Evolutionary conservation across 1,140 invertebrate genomes (phyloP), one percentile per base, ranked within the genome.

Genomic region (Drosophila athabasca): DNA sequence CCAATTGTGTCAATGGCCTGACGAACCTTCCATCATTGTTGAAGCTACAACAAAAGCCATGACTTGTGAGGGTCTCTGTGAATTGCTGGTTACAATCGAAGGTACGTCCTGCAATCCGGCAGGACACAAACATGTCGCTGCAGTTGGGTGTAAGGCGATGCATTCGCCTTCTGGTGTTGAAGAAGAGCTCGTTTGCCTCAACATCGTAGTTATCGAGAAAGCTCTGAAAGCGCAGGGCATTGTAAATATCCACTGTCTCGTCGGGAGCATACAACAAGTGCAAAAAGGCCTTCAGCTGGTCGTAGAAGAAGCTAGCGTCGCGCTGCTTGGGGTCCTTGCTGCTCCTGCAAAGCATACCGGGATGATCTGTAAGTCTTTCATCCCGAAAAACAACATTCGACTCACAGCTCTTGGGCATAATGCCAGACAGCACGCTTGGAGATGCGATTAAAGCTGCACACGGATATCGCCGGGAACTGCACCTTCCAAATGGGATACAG

Each of bases 391-490:
- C 1, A 7, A n/a, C 9, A 39, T 9, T 0, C 0, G n/a, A 83
- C 87, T 76, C 78, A 94, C 93, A 94, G 79, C 61, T 92, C 71
- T 17, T 90, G 85, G 3, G 93, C 93, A 29, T 94, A 91, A 45
- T 85, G 75, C 19, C 69, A 80, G 4, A 92, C 91, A 24, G 92
- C 93, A 9, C 73, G 81, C 41, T 90, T 92, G 60, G 93, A 93
- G 7, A 94, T 94, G 53, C 94, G 93, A 85, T 94, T 94, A 58
- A 93, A 92, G 9, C 92, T 92, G 74, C 94, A 94, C 17, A 94
- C 92, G 2, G 93, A 93, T 3, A 94, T 90, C 3, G 93, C 93
- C 0, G 94, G 94, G 70, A 94, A 93, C 50, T 93, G 92, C 8
- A 94, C 93, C 26, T 92, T 92, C 68, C 85, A 92, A n/a, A 94